A percentile compares a stretch with the other conserved stretches of the same genome.
Conservation (phyloP, 64 coral and sea anemone species). For the Montipora cactus region DNA sequence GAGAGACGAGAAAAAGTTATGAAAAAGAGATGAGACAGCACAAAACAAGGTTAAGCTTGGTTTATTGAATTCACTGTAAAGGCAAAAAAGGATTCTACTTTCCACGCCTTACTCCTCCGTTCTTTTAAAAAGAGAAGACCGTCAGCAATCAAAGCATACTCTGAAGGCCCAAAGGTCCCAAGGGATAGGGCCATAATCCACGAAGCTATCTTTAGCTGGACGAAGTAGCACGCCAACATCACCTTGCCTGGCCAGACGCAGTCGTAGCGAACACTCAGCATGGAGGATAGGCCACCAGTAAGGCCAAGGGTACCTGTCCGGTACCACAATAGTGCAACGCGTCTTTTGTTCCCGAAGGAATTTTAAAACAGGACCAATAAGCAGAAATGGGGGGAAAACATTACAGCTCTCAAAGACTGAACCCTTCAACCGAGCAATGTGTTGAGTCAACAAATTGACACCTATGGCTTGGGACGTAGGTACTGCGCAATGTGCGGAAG, state of each 20-base stretch:
- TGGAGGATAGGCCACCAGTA: neutral
- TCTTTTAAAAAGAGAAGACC: neutral
- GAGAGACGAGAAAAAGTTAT: neutral
- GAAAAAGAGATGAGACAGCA: no score
- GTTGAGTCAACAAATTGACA: slow-evolving; percentile 39
- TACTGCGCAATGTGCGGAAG: slow-evolving; percentile 7
- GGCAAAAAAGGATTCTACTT: no score
- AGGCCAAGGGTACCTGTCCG: slow-evolving; percentile 1
- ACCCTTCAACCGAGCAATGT: neutral
- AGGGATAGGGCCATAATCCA: slow-evolving; percentile 8
- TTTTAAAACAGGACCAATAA: slow-evolving; percentile 1
- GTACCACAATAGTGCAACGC: slow-evolving; percentile 1
- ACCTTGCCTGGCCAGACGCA: neutral
- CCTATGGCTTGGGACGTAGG: neutral
- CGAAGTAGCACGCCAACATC: slow-evolving; percentile 4
- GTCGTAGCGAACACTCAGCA: neutral
- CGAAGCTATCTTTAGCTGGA: slow-evolving; percentile 27
- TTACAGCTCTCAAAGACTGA: neutral
- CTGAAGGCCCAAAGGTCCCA: slow-evolving; percentile 54
- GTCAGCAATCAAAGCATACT: neutral
- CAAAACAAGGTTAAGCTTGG: no score
- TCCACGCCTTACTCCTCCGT: no score
- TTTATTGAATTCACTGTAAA: no score
- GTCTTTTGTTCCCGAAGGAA: neutral
- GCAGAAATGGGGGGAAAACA: neutral